Conservation (phyloP, 2,888 invertebrate species). For the Synergus itoensis region DNA sequence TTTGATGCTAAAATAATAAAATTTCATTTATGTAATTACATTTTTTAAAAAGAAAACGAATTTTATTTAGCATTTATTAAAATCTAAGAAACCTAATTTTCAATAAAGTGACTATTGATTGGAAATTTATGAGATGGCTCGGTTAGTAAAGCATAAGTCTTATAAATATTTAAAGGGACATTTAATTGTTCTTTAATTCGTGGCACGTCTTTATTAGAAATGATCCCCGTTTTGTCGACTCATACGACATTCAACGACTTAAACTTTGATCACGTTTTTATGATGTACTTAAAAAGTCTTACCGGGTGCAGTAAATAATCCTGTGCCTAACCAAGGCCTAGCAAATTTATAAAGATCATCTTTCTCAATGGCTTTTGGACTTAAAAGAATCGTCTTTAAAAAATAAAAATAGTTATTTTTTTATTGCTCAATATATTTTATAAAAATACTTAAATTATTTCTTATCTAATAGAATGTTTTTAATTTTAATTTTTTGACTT, state of each 20-base stretch:
- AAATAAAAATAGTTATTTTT: conserved; percentile 5
- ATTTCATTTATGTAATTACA: background rate
- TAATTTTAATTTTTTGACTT: conserved; percentile 8
- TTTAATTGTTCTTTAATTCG: background rate
- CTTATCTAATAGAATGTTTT: background rate
- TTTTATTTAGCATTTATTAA: too few relatives aligned
- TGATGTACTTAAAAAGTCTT: conserved; percentile 43
- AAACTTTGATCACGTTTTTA: conserved; percentile 61
- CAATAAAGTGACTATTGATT: too few relatives aligned
- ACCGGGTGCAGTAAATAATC: conserved; percentile 67
- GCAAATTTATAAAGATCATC: conserved; percentile 60
- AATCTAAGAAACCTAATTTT: too few relatives aligned
- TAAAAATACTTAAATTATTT: background rate
- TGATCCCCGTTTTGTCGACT: background rate
- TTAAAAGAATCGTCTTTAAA: conserved; percentile 59
- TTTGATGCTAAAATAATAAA: conserved; percentile 54
- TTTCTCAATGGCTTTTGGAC: conserved; percentile 64
- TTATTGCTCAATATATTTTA: background rate
- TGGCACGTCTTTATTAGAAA: conserved; percentile 41
- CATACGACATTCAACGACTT: conserved; percentile 58
- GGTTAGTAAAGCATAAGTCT: too few relatives aligned
- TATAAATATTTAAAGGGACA: background rate
- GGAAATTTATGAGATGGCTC: too few relatives aligned
- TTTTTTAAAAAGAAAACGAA: background rate
- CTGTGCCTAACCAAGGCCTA: conserved; percentile 63